Percentiles rank a stretch among this genome's conserved stretches.
phyloP scores from a whole-genome alignment of 2,797 vertebrate genomes.

The Phataginus tetradactyla region DNA sequence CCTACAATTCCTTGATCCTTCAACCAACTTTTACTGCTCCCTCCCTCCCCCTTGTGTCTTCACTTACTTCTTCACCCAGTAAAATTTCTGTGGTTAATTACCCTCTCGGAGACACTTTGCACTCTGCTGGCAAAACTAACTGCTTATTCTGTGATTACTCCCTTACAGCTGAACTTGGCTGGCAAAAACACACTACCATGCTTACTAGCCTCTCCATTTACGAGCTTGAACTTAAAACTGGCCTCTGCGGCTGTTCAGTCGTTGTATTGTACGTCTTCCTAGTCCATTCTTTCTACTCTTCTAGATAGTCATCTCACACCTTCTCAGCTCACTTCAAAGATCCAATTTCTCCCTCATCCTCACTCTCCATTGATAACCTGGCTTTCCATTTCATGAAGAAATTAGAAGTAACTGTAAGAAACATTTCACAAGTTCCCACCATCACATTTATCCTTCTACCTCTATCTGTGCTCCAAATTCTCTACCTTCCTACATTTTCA shows the following conservation, averaged over 20 bases:
- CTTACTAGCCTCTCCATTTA: background rate
- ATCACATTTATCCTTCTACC: background rate
- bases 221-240: background rate
- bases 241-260: background rate
- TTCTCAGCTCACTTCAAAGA: background rate
- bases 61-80: background rate
- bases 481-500: background rate
- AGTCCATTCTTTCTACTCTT: background rate
- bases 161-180: background rate
- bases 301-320: background rate
- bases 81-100: background rate
- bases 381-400: background rate
- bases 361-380: background rate
- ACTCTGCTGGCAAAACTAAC: background rate
- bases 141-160: background rate
- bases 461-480: background rate
- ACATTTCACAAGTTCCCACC: background rate
- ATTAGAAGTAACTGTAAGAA: background rate
- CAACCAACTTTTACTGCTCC: too few relatives aligned
- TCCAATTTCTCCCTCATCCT: background rate
- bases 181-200: background rate
- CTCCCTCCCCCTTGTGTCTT: background rate
- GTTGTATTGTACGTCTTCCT: background rate
- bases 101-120: background rate
- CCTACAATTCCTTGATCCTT: background rate